Percentiles rank a stretch among this genome's conserved stretches.
Evolutionary conservation across 2,888 invertebrate genomes (phyloP).

Genomic region (Campoletis raptor): DNA sequence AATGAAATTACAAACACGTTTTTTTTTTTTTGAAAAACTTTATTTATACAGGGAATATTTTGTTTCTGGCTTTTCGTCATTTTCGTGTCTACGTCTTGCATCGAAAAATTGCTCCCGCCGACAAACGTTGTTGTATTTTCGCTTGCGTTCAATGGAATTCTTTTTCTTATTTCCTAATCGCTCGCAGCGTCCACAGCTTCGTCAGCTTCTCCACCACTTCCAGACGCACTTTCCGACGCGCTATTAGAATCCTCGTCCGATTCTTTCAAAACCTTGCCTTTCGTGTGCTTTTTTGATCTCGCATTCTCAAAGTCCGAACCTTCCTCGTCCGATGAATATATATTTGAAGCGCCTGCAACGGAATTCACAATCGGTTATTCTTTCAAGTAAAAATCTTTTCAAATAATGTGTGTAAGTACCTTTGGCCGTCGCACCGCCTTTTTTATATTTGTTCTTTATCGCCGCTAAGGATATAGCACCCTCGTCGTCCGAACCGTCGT

Average conservation of each 20-base stretch:
- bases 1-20: neutral
- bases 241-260: conserved; percentile 88
- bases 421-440: conserved; percentile 86
- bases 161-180: conserved; percentile 74
- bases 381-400: neutral
- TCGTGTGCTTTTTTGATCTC: conserved; percentile 90
- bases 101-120: neutral
- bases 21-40: neutral
- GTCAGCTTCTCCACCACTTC: conserved; percentile 82
- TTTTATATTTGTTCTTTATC: conserved; percentile 97
- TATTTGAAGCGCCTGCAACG: conserved; percentile 87
- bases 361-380: neutral
- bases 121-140: too few species aligned
- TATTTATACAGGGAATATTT: neutral
- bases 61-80: neutral
- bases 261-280: conserved; percentile 92
- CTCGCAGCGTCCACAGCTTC: conserved; percentile 79
- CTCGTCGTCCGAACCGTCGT: conserved; percentile 97
- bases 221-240: conserved; percentile 84
- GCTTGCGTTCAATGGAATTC: too few species aligned
- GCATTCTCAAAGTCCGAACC: conserved; percentile 93
- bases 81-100: neutral
- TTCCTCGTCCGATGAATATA: conserved; percentile 96
- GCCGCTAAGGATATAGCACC: conserved; percentile 96
- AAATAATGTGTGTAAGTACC: conserved; percentile 75